Conservation (phyloP, 2,797 vertebrate genomes). For the Poecile montanus region DNA sequence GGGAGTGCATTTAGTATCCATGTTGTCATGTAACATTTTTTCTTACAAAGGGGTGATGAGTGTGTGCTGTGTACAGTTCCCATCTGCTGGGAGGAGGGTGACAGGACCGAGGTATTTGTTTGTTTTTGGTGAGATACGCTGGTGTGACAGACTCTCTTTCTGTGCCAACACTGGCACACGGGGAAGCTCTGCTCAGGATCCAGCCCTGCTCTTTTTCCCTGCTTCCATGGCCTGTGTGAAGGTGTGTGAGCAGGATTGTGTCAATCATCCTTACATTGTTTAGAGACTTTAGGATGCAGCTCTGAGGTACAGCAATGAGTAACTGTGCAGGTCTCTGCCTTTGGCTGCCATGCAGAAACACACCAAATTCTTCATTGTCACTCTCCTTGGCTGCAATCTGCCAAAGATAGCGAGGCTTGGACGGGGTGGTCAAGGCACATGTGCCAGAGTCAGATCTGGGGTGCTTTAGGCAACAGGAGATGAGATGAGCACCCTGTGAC, state of each 20-base stretch:
- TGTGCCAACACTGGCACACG: background rate
- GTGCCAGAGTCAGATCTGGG: background rate
- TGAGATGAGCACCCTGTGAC: background rate
- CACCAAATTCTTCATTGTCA: background rate
- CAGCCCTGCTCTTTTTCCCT: background rate
- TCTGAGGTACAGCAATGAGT: background rate
- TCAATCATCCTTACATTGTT: background rate
- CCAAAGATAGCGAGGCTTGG: background rate
- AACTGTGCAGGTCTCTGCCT: background rate
- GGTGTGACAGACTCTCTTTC: background rate
- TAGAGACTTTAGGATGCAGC: background rate
- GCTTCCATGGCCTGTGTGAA: background rate
- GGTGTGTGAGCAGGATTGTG: background rate
- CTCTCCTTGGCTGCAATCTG: background rate
- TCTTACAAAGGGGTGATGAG: background rate
- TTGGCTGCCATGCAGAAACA: background rate
- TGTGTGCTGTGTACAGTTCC: background rate
- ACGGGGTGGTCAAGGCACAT: background rate
- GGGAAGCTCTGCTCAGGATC: background rate
- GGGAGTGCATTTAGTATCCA: background rate
- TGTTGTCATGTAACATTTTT: background rate
- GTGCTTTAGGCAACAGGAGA: background rate
- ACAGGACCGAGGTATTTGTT: background rate
- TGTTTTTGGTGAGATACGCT: background rate
- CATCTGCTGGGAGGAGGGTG: constrained; percentile 26